phyloP scores from a whole-genome alignment of 64 coral and sea anemone species.

The Pachyseris speciosa region DNA sequence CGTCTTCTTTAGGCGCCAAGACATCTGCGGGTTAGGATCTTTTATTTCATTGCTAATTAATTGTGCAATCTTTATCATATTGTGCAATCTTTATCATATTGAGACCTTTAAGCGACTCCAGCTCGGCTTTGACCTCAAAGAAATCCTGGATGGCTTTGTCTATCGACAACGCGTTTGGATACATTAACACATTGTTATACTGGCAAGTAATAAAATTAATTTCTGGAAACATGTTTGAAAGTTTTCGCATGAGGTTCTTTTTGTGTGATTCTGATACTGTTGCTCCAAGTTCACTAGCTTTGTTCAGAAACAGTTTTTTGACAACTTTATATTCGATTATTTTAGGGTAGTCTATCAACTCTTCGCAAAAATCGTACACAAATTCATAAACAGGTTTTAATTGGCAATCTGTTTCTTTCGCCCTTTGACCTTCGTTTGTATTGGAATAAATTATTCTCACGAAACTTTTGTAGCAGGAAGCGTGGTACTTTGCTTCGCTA shows the following conservation, averaged over 20 bases:
- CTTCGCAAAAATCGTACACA: conserved; percentile 73
- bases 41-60: conserved; percentile 42
- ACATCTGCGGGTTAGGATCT: conserved; percentile 56
- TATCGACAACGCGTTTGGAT: conserved; percentile 18
- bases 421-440: conserved; percentile 3
- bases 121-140: conserved; percentile 45
- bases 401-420: conserved; percentile 3
- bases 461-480: conserved; percentile 65
- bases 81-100: conserved; percentile 10
- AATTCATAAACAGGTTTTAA: conserved; percentile 58
- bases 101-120: neutral
- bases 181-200: conserved; percentile 42
- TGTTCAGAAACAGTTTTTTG: conserved; percentile 55
- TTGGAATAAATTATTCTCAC: conserved; percentile 58
- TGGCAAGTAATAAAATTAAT: conserved; percentile 57
- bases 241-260: conserved; percentile 54
- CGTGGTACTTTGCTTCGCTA: conserved; percentile 82
- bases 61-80: conserved; percentile 42
- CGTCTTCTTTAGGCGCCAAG: conserved; percentile 72
- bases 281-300: conserved; percentile 52
- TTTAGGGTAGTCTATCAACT: conserved; percentile 58
- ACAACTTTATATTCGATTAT: conserved; percentile 66
- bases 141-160: conserved; percentile 7
- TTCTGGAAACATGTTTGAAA: conserved; percentile 66
- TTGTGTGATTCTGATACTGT: conserved; percentile 48